Evolutionary conservation across 2,888 invertebrate species (phyloP).

Genomic region (Mesorhabditis sp.): DNA sequence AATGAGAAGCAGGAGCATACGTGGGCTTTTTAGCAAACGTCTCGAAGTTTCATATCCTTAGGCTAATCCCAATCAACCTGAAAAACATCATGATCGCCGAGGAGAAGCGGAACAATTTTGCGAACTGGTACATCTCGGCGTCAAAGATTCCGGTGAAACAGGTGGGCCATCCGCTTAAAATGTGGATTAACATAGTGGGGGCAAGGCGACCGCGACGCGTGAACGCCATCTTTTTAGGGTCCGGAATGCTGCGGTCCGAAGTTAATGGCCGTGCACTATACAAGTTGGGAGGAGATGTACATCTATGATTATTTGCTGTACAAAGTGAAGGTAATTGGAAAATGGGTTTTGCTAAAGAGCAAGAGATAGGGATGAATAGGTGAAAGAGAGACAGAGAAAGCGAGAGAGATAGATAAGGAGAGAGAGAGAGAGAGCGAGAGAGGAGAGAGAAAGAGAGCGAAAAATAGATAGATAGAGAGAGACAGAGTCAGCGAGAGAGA

Average conservation of each 20-base stretch:
- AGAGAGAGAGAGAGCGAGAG: too few relatives aligned
- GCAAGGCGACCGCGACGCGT: too few relatives aligned
- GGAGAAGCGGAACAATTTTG: background rate
- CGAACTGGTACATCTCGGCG: background rate
- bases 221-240: background rate
- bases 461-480: too few relatives aligned
- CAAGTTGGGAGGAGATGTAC: background rate
- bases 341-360: background rate
- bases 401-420: background rate
- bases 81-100: background rate
- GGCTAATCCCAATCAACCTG: background rate
- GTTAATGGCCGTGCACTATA: background rate
- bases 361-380: constrained; percentile 8
- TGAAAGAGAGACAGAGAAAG: constrained; percentile 8
- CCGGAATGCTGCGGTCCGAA: constrained; percentile 2
- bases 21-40: background rate
- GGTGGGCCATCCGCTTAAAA: background rate
- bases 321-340: background rate
- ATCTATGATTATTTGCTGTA: constrained; percentile 4
- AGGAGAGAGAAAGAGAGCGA: too few relatives aligned
- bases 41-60: background rate
- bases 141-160: background rate
- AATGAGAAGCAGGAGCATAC: background rate
- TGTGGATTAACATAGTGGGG: too few relatives aligned
- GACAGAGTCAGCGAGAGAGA: constrained; percentile 5